Evolutionary conservation across 2,797 vertebrate genomes (phyloP).

Genomic region (Tokudaia tokunoshimensis): DNA sequence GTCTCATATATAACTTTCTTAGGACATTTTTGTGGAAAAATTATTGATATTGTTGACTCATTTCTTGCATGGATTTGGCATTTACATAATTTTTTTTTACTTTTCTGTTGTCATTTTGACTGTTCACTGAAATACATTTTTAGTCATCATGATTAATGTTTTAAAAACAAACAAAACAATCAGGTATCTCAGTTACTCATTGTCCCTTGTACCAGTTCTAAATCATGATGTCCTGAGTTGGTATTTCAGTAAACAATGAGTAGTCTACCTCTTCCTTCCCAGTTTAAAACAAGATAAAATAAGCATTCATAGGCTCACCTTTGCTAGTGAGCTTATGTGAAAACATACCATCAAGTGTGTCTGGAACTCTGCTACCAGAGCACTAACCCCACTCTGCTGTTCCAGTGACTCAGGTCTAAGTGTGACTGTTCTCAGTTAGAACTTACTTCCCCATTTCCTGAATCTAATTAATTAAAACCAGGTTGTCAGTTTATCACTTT

Average conservation of each 20-base stretch:
- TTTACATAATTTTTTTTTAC: not conserved
- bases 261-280: not conserved
- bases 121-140: constrained; percentile 34
- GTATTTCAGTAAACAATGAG: constrained; percentile 4
- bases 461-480: constrained; percentile 48
- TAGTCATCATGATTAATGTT: constrained; percentile 22
- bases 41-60: constrained; percentile 2
- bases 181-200: constrained; percentile 10
- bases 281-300: not conserved
- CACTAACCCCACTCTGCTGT: not conserved
- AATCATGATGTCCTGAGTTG: not conserved
- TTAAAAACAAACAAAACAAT: constrained; percentile 55
- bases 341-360: not conserved
- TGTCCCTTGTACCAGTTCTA: not conserved
- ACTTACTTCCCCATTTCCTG: not conserved
- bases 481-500: not conserved
- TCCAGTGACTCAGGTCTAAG: not conserved
- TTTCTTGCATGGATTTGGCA: not conserved
- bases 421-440: not conserved
- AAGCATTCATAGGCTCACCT: constrained; percentile 6
- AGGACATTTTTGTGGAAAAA: constrained; percentile 13
- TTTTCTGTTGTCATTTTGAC: constrained; percentile 53
- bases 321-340: not conserved
- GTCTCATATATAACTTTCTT: not conserved
- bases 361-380: constrained; percentile 29